A percentile compares a stretch with the other conserved stretches of the same genome.
phyloP scores from a whole-genome alignment of 2,797 vertebrate species.

The Sphenopsis melanotis region DNA sequence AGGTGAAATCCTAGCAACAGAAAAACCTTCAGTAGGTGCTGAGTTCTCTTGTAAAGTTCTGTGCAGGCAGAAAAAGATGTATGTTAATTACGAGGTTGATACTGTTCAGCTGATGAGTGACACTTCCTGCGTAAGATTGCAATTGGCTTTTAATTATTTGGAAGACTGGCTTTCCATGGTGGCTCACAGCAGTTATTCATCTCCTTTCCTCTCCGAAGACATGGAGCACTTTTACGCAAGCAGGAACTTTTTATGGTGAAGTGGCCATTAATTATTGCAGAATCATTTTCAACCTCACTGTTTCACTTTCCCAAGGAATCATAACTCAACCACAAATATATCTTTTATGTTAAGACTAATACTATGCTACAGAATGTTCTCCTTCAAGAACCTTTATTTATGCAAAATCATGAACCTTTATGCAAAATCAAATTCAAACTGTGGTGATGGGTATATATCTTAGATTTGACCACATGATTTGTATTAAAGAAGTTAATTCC shows the following conservation, averaged over 20 bases:
- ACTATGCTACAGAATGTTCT: neutral
- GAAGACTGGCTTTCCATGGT: slow-evolving; percentile 21
- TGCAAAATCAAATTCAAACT: neutral
- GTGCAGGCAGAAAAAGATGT: neutral
- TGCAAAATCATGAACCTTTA: neutral
- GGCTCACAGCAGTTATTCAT: slow-evolving; percentile 12
- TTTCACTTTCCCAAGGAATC: slow-evolving; percentile 5
- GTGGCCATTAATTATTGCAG: slow-evolving; percentile 22
- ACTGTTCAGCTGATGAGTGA: slow-evolving; percentile 16
- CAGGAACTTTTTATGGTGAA: slow-evolving; percentile 41
- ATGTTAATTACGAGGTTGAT: neutral
- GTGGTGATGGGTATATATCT: neutral
- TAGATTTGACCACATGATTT: neutral
- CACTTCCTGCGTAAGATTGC: slow-evolving; percentile 15
- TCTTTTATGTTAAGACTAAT: slow-evolving; percentile 6
- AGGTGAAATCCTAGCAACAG: neutral
- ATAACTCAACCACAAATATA: neutral
- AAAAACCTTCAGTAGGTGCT: neutral
- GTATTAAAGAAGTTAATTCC: neutral
- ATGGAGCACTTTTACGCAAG: neutral
- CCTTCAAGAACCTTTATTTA: neutral
- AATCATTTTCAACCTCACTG: slow-evolving; percentile 8
- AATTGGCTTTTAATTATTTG: slow-evolving; percentile 50
- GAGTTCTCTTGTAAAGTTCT: neutral
- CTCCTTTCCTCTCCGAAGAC: neutral